Evolutionary conservation across 2,888 invertebrate genomes (phyloP), one percentile per base, ranked within the genome.

Genomic region (Rhodophaea formosa): DNA sequence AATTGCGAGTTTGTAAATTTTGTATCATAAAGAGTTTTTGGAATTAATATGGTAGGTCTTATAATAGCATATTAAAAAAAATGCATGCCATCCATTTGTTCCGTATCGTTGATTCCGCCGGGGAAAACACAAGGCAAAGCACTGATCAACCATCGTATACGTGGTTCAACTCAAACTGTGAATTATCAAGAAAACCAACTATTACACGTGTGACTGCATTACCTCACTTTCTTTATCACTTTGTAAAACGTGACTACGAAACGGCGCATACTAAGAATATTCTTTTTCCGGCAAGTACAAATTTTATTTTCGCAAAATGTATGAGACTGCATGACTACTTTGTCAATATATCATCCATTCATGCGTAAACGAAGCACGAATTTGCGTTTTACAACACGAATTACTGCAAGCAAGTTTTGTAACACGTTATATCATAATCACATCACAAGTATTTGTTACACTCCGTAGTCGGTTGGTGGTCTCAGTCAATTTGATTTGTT

Each of bases 141-240:
- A 44, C 44, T 17, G 12, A 3, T n/a, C n/a, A n/a, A n/a, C 47
- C 47, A 47, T 7, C n/a, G 23, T 23, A 29, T n/a, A 45, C n/a
- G n/a, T n/a, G n/a, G 45, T 45, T 47, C 17, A 12, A 14, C 29
- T 42, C 42, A 14, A 15, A 44, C 46, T 39, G 55, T 45, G 23
- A 35, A 56, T 56, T 56, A 56, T 14, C 8, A 77, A 74, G 84
- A 86, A 87, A 87, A 84, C 75, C 68, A 67, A 65, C 77, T 75
- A 82, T 84, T 82, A 82, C 77, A 84, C 82, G 84, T 79, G 66
- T 75, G 81, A 85, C 77, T 80, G 84, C 79, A 59, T 75, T 68
- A 70, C 68, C 72, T 62, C 62, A 66, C 81, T 82, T 82, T 81
- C 79, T 76, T 76, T 69, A 66, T 65, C 67, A 69, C 74, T 71